A percentile compares a stretch with the other conserved stretches of the same genome.
Conservation (phyloP, 2,113 vertebrate genomes). For the Labeo rohita region DNA sequence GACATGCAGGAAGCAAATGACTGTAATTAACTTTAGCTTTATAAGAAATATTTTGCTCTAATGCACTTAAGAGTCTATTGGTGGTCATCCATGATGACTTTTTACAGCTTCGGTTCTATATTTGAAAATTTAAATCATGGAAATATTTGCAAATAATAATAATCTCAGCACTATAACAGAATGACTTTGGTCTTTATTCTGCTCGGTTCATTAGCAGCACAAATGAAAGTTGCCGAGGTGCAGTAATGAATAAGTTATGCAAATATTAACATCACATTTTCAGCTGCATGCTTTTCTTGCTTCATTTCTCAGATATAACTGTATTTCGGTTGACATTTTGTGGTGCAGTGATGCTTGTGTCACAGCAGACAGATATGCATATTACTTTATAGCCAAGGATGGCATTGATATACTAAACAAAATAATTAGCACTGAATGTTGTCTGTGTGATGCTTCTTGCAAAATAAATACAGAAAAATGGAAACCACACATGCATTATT, state of each 20-base stretch:
- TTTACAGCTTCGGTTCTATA: neutral
- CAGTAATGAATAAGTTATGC: slow-evolving; percentile 17
- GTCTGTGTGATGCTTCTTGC: neutral
- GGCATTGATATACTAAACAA: neutral
- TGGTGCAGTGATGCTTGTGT: neutral
- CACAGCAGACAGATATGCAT: neutral
- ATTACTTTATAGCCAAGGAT: neutral
- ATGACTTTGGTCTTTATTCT: neutral
- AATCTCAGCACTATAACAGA: neutral
- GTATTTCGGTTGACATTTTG: neutral
- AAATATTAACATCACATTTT: slow-evolving; percentile 12
- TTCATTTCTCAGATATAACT: slow-evolving; percentile 22
- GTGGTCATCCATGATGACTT: neutral
- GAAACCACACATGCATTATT: neutral
- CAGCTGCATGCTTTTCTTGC: neutral
- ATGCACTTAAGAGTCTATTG: neutral
- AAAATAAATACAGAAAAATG: neutral
- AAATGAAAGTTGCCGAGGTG: slow-evolving; percentile 4
- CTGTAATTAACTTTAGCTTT: neutral
- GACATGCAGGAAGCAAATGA: neutral
- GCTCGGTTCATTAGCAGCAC: slow-evolving; percentile 5
- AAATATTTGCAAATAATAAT: neutral
- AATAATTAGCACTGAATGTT: neutral
- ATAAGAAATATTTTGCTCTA: neutral
- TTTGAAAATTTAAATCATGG: neutral